A percentile compares a stretch with the other conserved stretches of the same genome.
phyloP scores from a whole-genome alignment of 2,113 vertebrate species.

The Daphoenositta chrysoptera region DNA sequence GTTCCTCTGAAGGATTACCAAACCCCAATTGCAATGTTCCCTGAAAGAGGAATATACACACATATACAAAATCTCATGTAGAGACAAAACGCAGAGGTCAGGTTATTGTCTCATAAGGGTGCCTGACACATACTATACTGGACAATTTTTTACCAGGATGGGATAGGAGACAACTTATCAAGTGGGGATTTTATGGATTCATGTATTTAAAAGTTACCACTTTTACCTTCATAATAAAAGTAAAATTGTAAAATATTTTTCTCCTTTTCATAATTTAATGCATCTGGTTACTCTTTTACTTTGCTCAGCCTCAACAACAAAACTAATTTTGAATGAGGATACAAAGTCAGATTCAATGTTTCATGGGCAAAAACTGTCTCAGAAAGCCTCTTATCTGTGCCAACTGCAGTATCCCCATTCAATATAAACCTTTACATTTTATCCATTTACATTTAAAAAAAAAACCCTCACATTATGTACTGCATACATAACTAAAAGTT shows the following conservation, averaged over 20 bases:
- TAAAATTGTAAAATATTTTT: not conserved
- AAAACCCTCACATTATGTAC: not conserved
- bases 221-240: not conserved
- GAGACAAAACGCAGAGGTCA: not conserved
- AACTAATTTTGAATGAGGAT: not conserved
- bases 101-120: not conserved
- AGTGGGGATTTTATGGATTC: not conserved
- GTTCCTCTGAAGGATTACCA: not conserved
- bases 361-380: not conserved
- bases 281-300: not conserved
- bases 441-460: not conserved
- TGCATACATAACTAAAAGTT: not conserved
- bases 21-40: not conserved
- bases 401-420: not conserved
- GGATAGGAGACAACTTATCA: not conserved
- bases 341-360: not conserved
- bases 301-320: not conserved
- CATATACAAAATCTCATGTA: not conserved
- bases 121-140: not conserved
- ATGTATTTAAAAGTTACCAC: not conserved
- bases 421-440: not conserved
- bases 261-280: not conserved
- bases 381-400: not conserved
- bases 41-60: no score
- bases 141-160: not conserved